phyloP scores from a whole-genome alignment of 2,888 invertebrate genomes.

The Microdon myrmicae region DNA sequence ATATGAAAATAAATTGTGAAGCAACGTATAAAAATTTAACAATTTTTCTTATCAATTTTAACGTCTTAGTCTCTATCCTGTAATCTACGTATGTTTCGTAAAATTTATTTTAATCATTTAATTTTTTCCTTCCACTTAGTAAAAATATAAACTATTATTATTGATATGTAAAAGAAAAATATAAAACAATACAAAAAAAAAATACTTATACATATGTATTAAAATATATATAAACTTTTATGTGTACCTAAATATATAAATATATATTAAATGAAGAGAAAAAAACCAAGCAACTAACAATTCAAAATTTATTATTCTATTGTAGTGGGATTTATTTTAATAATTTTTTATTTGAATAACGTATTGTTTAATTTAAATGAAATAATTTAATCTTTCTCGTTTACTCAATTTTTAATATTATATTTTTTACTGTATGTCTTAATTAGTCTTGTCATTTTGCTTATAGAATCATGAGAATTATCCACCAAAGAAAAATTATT shows the following conservation, averaged over 20 bases:
- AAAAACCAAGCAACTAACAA: constrained; percentile 22
- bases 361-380: not conserved
- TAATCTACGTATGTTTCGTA: constrained; percentile 18
- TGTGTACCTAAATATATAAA: constrained; percentile 48
- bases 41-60: constrained; percentile 31
- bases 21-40: constrained; percentile 18
- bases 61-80: constrained; percentile 37
- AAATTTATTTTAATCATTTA: constrained; percentile 4
- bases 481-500: constrained; percentile 15
- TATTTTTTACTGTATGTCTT: constrained; percentile 3
- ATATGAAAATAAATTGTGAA: constrained; percentile 9
- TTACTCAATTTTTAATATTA: constrained; percentile 15
- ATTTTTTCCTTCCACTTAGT: constrained; percentile 19
- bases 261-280: constrained; percentile 13
- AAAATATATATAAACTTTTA: constrained; percentile 38
- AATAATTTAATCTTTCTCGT: constrained; percentile 15
- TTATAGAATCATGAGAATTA: constrained; percentile 12
- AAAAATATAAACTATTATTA: too few species aligned
- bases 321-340: not conserved
- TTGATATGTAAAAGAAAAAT: constrained; percentile 15
- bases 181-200: constrained; percentile 5
- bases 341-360: constrained; percentile 14
- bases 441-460: constrained; percentile 26
- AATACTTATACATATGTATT: constrained; percentile 5
- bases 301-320: not conserved